These are phyloP conservation scores for Anser brachyrhynchus DNA, from an alignment of 2,113 vertebrate species.

Conservation along the genomic window DNA sequence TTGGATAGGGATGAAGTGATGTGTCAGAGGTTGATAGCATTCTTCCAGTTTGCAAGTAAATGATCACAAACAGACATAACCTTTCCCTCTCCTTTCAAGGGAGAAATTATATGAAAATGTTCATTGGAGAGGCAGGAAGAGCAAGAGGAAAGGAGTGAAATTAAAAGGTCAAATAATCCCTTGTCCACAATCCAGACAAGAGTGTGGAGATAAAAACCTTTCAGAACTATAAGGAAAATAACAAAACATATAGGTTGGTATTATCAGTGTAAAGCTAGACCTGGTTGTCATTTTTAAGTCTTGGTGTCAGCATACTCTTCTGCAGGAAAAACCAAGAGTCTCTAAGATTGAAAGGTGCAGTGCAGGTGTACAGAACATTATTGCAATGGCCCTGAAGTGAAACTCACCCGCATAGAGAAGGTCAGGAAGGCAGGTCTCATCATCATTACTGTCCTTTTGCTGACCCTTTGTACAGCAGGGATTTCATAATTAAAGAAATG, in stretches of 20 bases:
- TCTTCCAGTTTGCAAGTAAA: not conserved
- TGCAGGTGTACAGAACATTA: not conserved
- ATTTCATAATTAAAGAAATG: not conserved
- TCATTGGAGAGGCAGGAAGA: not conserved
- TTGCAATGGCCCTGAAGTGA: not conserved
- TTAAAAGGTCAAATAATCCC: not conserved
- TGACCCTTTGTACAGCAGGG: not conserved
- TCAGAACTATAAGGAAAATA: not conserved
- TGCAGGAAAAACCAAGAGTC: not conserved
- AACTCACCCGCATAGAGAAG: not conserved
- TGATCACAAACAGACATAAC: not conserved
- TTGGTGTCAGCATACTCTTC: not conserved
- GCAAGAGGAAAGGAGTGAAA: not conserved
- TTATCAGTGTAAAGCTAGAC: not conserved
- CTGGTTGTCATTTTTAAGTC: not conserved
- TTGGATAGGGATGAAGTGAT: not conserved
- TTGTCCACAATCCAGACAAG: not conserved
- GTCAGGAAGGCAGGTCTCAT: not conserved
- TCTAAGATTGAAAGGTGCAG: not conserved
- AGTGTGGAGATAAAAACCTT: not conserved
- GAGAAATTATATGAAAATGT: not conserved
- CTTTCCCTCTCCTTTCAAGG: not conserved
- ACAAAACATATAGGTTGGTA: not conserved
- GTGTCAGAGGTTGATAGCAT: not conserved
- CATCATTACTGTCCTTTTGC: not conserved